Conservation (phyloP, 2,797 vertebrate genomes). For the Todus mexicanus region DNA sequence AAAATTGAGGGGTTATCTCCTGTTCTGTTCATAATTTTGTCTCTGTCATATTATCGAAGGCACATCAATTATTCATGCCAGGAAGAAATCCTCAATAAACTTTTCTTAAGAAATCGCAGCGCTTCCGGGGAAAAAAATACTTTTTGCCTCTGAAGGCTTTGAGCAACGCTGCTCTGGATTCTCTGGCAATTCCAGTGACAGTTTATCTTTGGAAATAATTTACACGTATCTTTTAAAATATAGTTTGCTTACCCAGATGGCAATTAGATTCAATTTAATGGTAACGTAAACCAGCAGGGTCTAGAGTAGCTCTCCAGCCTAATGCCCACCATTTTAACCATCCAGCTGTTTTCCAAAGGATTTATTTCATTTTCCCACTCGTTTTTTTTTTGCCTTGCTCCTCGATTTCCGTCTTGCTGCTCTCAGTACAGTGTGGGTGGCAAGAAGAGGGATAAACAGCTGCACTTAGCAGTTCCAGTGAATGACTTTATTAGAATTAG, state of each 20-base stretch:
- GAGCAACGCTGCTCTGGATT: not conserved
- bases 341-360: constrained; percentile 42
- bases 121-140: not conserved
- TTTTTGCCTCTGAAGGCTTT: not conserved
- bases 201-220: constrained; percentile 18
- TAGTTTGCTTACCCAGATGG: not conserved
- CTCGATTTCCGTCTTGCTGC: not conserved
- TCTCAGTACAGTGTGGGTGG: not conserved
- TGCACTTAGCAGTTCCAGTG: constrained; percentile 3
- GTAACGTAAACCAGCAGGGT: not conserved
- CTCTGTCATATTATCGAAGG: not conserved
- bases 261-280: constrained; percentile 11
- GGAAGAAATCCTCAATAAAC: not conserved
- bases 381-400: not conserved
- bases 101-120: not conserved
- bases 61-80: not conserved
- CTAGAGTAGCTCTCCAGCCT: not conserved
- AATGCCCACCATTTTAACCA: constrained; percentile 11
- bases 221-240: not conserved
- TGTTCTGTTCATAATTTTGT: not conserved
- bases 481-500: constrained; percentile 40
- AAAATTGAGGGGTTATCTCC: not conserved
- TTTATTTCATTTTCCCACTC: constrained; percentile 31
- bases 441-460: constrained; percentile 5
- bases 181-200: not conserved